A percentile compares a stretch with the other conserved stretches of the same genome.
phyloP scores from a whole-genome alignment of 2,888 invertebrate species.

The Allophyes oxyacanthae region DNA sequence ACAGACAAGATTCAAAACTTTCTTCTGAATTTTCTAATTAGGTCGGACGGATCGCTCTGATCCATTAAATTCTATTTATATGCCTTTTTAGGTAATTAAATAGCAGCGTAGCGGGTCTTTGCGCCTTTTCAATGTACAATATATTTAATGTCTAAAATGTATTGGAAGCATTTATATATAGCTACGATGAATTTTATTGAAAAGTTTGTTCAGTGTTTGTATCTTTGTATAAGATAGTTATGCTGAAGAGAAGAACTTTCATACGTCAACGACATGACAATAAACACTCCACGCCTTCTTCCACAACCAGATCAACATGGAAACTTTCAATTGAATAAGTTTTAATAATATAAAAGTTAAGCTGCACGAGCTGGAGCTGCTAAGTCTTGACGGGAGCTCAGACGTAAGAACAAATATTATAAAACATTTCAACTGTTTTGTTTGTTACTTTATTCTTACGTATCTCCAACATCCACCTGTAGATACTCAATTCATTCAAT shows the following conservation, averaged over 20 bases:
- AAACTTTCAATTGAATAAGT: constrained; percentile 10
- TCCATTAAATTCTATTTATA: constrained; percentile 20
- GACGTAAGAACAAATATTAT: constrained; percentile 1
- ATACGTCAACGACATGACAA: background rate
- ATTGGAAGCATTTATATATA: too few species aligned
- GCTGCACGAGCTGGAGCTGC: background rate
- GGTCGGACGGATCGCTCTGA: too few species aligned
- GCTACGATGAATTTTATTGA: too few species aligned
- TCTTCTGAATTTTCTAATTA: too few species aligned
- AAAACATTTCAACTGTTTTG: too few species aligned
- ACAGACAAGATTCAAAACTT: too few species aligned
- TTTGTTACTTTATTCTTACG: too few species aligned
- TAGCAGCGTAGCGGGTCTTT: background rate
- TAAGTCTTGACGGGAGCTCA: background rate
- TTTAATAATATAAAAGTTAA: constrained; percentile 4
- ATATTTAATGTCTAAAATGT: too few species aligned
- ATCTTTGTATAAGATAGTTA: background rate
- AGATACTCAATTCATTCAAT: too few species aligned
- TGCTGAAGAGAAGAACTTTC: background rate
- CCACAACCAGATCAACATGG: background rate
- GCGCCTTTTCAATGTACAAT: background rate
- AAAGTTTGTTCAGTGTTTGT: too few species aligned
- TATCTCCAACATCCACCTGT: too few species aligned
- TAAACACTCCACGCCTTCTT: too few species aligned
- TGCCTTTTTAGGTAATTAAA: constrained; percentile 19